phyloP scores from a whole-genome alignment of 2,113 vertebrate species.

The Lontra canadensis region DNA sequence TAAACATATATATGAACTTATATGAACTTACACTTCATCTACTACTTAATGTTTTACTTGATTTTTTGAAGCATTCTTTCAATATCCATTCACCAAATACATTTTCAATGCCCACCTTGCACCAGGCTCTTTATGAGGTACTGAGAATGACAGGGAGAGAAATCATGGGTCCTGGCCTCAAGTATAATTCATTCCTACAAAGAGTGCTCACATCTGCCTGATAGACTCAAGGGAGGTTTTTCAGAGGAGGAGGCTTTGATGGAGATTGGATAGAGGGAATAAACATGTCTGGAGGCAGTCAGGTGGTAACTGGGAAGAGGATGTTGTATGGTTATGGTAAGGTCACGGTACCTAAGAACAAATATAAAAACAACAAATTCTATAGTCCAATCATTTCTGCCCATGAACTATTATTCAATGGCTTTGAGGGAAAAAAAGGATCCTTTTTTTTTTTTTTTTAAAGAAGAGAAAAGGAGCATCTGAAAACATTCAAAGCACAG shows the following conservation, averaged over 20 bases:
- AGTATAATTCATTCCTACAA: not conserved
- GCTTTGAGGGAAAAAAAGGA: not conserved
- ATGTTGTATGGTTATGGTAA: not conserved
- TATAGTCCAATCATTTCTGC: not conserved
- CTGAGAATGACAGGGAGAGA: not conserved
- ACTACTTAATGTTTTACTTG: not conserved
- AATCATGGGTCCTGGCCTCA: not conserved
- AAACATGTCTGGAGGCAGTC: not conserved
- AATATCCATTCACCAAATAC: not conserved
- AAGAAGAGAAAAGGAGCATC: conserved; percentile 26
- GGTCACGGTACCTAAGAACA: not conserved
- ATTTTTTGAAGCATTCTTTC: conserved; percentile 20
- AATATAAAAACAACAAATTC: not conserved
- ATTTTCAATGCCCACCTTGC: not conserved
- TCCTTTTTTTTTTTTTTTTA: not conserved
- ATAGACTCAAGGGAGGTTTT: not conserved
- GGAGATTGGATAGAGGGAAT: not conserved
- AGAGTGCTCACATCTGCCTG: not conserved
- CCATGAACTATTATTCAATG: not conserved
- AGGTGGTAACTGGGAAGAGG: not conserved
- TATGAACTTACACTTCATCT: not conserved
- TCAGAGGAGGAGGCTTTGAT: not conserved
- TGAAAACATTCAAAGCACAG: conserved; percentile 20
- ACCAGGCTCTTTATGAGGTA: not conserved
- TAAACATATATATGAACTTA: not conserved